Conservation (phyloP, 1,140 invertebrate species). For the Psilanteris sp. region DNA sequence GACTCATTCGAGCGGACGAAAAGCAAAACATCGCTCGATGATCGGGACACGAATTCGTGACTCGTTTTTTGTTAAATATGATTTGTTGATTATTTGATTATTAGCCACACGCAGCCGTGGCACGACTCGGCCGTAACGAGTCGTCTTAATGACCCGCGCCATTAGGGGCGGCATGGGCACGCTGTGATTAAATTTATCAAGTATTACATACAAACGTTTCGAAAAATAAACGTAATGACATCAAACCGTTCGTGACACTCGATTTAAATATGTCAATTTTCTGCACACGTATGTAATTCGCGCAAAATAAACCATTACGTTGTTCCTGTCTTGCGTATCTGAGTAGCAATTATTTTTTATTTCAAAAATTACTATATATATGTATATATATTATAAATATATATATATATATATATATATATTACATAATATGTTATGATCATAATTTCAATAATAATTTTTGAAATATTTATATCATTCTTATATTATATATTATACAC, state of each 20-base stretch:
- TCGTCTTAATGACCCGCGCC: constrained; percentile 52
- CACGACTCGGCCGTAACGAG: constrained; percentile 51
- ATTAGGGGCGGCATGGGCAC: constrained; percentile 59
- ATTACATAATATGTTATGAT: too few species aligned
- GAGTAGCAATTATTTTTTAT: constrained; percentile 51
- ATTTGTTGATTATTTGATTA: constrained; percentile 59
- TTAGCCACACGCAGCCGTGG: constrained; percentile 57
- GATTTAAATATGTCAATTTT: constrained; percentile 60
- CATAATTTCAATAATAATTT: too few species aligned
- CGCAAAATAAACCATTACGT: constrained; percentile 46
- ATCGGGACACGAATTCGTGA: constrained; percentile 49
- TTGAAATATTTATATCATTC: too few species aligned
- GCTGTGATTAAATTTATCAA: constrained; percentile 63
- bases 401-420: too few species aligned
- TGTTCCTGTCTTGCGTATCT: constrained; percentile 33
- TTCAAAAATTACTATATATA: too few species aligned
- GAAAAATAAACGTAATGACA: constrained; percentile 58
- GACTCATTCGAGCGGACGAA: constrained; percentile 21
- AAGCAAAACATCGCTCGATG: constrained; percentile 21
- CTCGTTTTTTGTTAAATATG: constrained; percentile 52
- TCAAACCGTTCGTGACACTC: constrained; percentile 57
- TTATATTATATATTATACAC: too few species aligned
- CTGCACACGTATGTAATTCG: constrained; percentile 49
- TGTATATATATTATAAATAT: too few species aligned
- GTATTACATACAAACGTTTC: constrained; percentile 60